Evolutionary conservation across 2,113 vertebrate species (phyloP).

Genomic region (Odontesthes bonariensis): DNA sequence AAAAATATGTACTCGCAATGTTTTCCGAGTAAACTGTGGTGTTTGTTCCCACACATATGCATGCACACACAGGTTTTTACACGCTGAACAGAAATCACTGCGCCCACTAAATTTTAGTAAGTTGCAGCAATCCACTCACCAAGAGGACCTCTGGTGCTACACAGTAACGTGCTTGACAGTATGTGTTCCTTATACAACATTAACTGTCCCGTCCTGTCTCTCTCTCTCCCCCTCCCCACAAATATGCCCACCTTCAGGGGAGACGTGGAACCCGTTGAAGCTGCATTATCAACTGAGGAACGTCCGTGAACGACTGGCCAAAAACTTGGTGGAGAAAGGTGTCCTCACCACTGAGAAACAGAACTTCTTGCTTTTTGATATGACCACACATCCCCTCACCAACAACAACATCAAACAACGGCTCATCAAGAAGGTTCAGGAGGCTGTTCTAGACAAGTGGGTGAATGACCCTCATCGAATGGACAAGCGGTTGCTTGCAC

Average conservation of each 20-base stretch:
- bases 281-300: conserved; percentile 97
- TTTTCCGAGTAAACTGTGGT: too few relatives aligned
- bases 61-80: too few relatives aligned
- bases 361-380: conserved; percentile 98
- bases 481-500: conserved; percentile 94
- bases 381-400: conserved; percentile 97
- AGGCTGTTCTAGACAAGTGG: conserved; percentile 94
- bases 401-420: conserved; percentile 96
- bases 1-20: too few relatives aligned
- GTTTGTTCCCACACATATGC: too few relatives aligned
- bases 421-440: conserved; percentile 95
- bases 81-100: too few relatives aligned
- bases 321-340: conserved; percentile 97
- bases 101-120: too few relatives aligned
- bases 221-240: conserved; percentile 8
- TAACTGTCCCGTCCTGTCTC: background rate
- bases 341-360: conserved; percentile 97
- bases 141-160: too few relatives aligned
- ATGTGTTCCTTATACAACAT: too few relatives aligned
- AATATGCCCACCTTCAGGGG: conserved; percentile 77
- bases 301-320: conserved; percentile 93
- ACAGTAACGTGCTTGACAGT: too few relatives aligned
- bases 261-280: conserved; percentile 97
- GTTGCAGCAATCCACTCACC: too few relatives aligned
- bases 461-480: conserved; percentile 95